Conservation (phyloP, 2,888 invertebrate genomes). For the Drosophila kambysellisi region DNA sequence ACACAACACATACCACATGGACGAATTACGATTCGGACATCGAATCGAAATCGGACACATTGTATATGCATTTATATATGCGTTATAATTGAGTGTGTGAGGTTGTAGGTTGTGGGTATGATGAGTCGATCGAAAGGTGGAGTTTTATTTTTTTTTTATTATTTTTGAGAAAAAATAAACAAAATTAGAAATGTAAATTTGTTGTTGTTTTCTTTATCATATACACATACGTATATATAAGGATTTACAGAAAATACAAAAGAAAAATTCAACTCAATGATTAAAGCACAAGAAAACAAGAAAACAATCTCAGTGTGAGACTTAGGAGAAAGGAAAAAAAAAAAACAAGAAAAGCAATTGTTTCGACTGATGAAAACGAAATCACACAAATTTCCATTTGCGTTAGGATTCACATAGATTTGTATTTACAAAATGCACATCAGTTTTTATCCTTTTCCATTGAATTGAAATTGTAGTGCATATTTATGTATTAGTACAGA, state of each 20-base stretch:
- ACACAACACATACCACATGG: slow-evolving; percentile 39
- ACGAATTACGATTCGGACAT: neutral
- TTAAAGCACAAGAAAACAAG: slow-evolving; percentile 45
- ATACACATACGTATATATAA: slow-evolving; percentile 26
- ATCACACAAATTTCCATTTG: slow-evolving; percentile 3
- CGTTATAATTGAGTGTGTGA: slow-evolving; percentile 59
- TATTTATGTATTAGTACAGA: slow-evolving; percentile 24
- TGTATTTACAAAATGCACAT: slow-evolving; percentile 21
- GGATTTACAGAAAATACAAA: slow-evolving; percentile 8
- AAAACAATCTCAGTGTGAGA: slow-evolving; percentile 38
- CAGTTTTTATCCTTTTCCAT: slow-evolving; percentile 6
- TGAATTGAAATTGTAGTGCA: slow-evolving; percentile 28
- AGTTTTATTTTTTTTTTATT: slow-evolving; percentile 1
- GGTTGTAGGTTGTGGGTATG: slow-evolving; percentile 65
- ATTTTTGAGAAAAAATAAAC: slow-evolving; percentile 59
- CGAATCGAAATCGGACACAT: slow-evolving; percentile 18
- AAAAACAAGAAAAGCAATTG: slow-evolving; percentile 76
- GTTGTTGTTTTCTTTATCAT: slow-evolving; percentile 42
- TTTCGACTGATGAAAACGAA: slow-evolving; percentile 23
- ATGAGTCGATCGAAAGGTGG: slow-evolving; percentile 78
- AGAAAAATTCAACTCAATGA: slow-evolving; percentile 42
- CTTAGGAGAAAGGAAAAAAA: neutral
- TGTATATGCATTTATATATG: slow-evolving; percentile 27
- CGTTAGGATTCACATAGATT: slow-evolving; percentile 1
- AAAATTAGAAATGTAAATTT: slow-evolving; percentile 56